These are phyloP conservation scores for Electrophaes corylata DNA, from an alignment of 2,888 invertebrate species.

Conservation along the genomic window DNA sequence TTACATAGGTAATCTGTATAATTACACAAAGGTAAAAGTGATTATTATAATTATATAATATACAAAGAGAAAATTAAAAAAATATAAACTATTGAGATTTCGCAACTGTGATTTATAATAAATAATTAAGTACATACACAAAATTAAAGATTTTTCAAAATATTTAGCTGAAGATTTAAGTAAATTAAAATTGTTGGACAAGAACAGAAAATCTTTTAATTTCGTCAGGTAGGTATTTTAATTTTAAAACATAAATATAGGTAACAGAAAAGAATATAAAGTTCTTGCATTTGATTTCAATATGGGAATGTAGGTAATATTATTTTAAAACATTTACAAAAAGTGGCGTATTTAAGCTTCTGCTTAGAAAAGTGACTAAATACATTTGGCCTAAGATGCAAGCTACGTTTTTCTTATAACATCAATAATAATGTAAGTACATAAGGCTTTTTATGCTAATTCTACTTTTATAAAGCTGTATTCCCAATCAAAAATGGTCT, in stretches of 20 bases:
- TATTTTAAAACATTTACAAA: constrained; percentile 16
- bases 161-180: no score
- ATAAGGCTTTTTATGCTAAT: constrained; percentile 69
- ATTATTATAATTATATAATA: constrained; percentile 64
- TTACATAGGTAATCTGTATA: constrained; percentile 32
- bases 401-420: constrained; percentile 58
- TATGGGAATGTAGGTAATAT: constrained; percentile 19
- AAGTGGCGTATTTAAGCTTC: constrained; percentile 14
- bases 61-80: constrained; percentile 63
- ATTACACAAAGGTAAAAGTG: constrained; percentile 70
- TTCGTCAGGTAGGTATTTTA: no score
- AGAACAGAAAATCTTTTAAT: no score
- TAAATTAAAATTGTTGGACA: no score
- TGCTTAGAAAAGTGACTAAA: constrained; percentile 22
- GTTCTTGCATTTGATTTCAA: not conserved
- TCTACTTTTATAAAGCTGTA: constrained; percentile 87
- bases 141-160: no score
- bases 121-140: not conserved
- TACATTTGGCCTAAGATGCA: constrained; percentile 45
- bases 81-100: constrained; percentile 60
- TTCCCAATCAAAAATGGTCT: constrained; percentile 80
- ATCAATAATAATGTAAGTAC: constrained; percentile 56
- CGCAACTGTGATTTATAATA: constrained; percentile 33
- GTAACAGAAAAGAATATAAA: not conserved
- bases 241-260: not conserved